Evolutionary conservation across 2,797 vertebrate genomes (phyloP).

Genomic region (Hoplostethus atlanticus): DNA sequence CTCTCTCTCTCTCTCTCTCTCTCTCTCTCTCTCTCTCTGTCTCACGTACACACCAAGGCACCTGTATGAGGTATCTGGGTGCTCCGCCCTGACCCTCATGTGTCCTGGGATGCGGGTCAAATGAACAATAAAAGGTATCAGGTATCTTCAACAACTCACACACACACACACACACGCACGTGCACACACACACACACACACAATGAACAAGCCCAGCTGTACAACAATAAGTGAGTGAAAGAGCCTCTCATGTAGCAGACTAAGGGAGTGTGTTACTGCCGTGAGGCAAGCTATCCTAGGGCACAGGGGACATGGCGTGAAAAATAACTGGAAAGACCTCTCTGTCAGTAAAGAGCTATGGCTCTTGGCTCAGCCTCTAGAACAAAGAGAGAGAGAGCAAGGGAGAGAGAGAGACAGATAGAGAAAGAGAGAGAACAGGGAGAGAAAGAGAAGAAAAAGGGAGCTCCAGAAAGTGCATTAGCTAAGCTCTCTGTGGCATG

Average conservation of each 20-base stretch:
- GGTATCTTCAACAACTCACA: slow-evolving; percentile 70
- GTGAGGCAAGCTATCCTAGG: slow-evolving; percentile 53
- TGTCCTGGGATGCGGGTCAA: slow-evolving; percentile 75
- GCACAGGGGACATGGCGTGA: slow-evolving; percentile 69
- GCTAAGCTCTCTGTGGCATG: slow-evolving; percentile 79
- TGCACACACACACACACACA: slow-evolving; percentile 30
- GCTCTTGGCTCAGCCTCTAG: slow-evolving; percentile 77
- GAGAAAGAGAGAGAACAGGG: slow-evolving; percentile 23
- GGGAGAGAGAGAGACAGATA: slow-evolving; percentile 37
- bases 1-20: not conserved
- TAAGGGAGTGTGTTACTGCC: slow-evolving; percentile 52
- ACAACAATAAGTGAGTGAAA: slow-evolving; percentile 55
- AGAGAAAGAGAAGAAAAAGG: slow-evolving; percentile 61
- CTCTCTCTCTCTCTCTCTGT: not conserved
- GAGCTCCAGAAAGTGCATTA: slow-evolving; percentile 77
- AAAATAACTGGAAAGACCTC: slow-evolving; percentile 82
- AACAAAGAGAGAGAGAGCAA: slow-evolving; percentile 42
- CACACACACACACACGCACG: slow-evolving; percentile 19
- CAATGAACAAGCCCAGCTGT: slow-evolving; percentile 56
- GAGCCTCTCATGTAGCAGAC: slow-evolving; percentile 60
- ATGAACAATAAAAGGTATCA: slow-evolving; percentile 78
- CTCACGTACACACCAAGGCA: slow-evolving; percentile 47
- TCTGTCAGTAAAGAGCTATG: slow-evolving; percentile 82
- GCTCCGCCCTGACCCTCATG: slow-evolving; percentile 73
- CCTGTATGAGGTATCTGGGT: slow-evolving; percentile 68